phyloP scores from a whole-genome alignment of 2,113 vertebrate genomes.

The Riparia riparia region DNA sequence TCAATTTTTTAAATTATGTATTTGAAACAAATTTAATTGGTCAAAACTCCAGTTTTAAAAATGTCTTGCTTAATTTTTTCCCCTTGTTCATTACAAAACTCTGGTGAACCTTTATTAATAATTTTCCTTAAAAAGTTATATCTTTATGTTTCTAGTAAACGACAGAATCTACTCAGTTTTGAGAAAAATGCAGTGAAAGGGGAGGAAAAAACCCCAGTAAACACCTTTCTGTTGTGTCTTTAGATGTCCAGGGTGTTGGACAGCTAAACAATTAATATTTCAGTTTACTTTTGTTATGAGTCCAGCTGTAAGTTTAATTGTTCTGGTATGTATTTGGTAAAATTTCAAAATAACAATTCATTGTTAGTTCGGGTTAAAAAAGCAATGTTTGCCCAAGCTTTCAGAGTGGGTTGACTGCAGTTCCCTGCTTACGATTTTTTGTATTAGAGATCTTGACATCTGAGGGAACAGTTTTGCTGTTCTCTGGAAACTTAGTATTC shows the following conservation, averaged over 20 bases:
- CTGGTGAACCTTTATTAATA: background rate
- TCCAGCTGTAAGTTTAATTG: background rate
- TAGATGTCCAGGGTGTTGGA: background rate
- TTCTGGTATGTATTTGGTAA: fast-evolving
- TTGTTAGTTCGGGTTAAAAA: background rate
- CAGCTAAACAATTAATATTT: background rate
- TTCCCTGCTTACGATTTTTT: background rate
- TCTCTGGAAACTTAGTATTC: background rate
- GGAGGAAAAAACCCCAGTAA: background rate
- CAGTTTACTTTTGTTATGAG: background rate
- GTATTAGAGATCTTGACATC: background rate
- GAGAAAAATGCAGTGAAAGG: background rate
- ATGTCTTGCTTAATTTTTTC: background rate
- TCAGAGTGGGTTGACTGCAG: background rate
- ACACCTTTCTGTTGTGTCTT: background rate
- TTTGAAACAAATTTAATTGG: background rate
- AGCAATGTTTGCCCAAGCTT: background rate
- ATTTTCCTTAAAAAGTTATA: background rate
- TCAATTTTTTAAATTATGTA: fast-evolving
- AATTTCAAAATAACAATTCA: background rate
- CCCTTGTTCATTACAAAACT: background rate
- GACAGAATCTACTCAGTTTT: background rate
- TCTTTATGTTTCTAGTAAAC: background rate
- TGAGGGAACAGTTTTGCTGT: background rate
- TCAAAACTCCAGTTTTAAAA: background rate